Evolutionary conservation across 1,140 invertebrate species (phyloP).

Genomic region (Galendromus occidentalis): DNA sequence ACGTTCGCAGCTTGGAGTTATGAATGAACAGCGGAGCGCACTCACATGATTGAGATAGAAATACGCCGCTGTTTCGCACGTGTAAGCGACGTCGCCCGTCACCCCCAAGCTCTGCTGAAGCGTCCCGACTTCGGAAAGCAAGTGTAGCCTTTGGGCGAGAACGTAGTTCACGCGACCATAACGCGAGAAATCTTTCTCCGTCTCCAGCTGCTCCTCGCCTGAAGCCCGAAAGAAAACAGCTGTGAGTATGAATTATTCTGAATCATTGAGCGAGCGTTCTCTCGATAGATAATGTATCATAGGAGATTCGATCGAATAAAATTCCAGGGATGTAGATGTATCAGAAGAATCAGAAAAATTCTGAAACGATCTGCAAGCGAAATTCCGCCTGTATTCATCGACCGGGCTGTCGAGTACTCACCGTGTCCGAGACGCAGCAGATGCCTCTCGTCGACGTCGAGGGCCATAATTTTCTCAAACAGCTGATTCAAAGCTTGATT

Average conservation of each 20-base stretch:
- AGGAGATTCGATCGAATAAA: too few species aligned
- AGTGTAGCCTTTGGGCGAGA: conserved; percentile 68
- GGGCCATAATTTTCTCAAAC: conserved; percentile 96
- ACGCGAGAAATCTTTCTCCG: conserved; percentile 93
- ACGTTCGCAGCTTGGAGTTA: too few species aligned
- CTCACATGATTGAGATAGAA: conserved; percentile 36
- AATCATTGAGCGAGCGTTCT: too few species aligned
- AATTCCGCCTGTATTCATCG: too few species aligned
- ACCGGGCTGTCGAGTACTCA: background rate
- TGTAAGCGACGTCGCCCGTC: conserved; percentile 77
- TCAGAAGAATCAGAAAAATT: too few species aligned
- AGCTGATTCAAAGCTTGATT: conserved; percentile 99
- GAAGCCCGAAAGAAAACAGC: background rate
- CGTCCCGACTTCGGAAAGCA: conserved; percentile 70
- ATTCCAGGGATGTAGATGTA: too few species aligned
- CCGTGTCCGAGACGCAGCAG: conserved; percentile 96
- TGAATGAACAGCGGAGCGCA: background rate
- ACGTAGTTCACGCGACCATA: conserved; percentile 99
- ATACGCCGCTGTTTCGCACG: conserved; percentile 89
- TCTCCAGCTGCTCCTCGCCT: conserved; percentile 81
- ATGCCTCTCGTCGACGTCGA: conserved; percentile 96
- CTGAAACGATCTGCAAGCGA: too few species aligned
- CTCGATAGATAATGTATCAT: too few species aligned
- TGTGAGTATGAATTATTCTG: too few species aligned
- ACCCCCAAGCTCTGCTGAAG: conserved; percentile 65